Base-by-base conservation (phyloP, 2,113 vertebrate genomes). In the Peromyscus leucopus region DNA sequence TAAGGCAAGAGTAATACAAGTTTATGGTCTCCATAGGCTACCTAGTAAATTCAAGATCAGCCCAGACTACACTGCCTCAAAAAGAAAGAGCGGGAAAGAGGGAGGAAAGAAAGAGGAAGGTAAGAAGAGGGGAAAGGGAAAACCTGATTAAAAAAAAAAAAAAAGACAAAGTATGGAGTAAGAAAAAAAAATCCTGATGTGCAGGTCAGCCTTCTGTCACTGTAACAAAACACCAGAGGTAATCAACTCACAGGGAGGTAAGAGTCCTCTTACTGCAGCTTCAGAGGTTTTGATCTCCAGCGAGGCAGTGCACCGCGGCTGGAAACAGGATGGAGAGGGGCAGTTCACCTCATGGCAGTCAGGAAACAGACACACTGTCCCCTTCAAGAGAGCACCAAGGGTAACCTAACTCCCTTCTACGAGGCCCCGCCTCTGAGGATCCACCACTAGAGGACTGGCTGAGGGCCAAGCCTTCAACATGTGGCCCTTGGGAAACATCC, bases 301-400 rank as follows among this genome's bases (percentile, higher is more conserved):
- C 7, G 0, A 59, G n/a, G 55, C 51, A 42, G n/a, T 6, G 8
- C 9, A 46, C 1, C 24, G 8, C 3, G 10, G 26, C n/a, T 28
- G 88, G 36, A 75, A 17, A 36, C 5, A 8, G 11, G 51, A n/a
- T 90, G 9, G 57, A 61, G 19, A 42, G 28, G 21, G 2, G 5
- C 57, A 46, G 24, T 39, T 61, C n/a, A 39, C 22, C 36, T 59
- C 9, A 8, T 21, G 36, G 24, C n/a, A 57, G n/a, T 55, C 51
- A 59, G 85, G 36, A 89, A 61, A 11, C 39, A 46, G n/a, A 59
- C 51, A 89, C 26, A n/a, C 83, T 39, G 26, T 57, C 33, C 8
- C 33, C 36, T 89, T 24, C 33, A 57, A 74, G 86, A 15, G 51
- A 13, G 1, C 1, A 1, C 67, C 22, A 24, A 24, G 36, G 42